phyloP scores from a whole-genome alignment of 2,113 vertebrate genomes.

The Camelus dromedarius region DNA sequence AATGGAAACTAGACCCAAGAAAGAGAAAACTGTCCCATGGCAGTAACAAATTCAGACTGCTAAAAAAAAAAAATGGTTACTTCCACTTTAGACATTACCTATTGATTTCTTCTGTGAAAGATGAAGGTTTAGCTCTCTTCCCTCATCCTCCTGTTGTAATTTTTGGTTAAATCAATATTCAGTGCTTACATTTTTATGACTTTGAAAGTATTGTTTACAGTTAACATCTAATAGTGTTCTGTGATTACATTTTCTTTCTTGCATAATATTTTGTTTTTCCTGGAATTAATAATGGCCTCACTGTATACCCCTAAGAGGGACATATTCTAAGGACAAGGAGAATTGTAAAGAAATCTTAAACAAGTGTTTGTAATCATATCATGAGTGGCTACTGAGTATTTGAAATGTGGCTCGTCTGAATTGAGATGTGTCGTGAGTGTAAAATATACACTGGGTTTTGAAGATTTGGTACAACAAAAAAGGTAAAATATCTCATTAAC shows the following conservation, averaged over 20 bases:
- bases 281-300: constrained; percentile 33
- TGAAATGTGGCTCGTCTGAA: background rate
- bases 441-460: background rate
- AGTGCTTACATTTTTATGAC: background rate
- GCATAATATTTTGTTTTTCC: constrained; percentile 11
- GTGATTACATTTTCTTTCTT: constrained; percentile 35
- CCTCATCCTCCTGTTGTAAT: background rate
- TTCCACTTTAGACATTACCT: background rate
- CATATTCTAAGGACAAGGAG: background rate
- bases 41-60: background rate
- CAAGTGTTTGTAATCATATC: background rate
- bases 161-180: background rate
- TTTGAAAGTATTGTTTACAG: background rate
- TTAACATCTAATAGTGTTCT: background rate
- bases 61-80: background rate
- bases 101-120: background rate
- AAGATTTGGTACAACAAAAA: background rate
- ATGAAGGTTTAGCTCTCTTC: background rate
- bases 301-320: background rate
- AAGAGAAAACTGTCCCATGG: background rate
- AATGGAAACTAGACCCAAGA: background rate
- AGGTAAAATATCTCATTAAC: background rate
- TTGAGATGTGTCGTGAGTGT: background rate
- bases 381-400: background rate
- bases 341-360: constrained; percentile 1